A percentile compares a stretch with the other conserved stretches of the same genome.
phyloP scores from a whole-genome alignment of 2,888 invertebrate genomes.

The Orthosia gracilis region DNA sequence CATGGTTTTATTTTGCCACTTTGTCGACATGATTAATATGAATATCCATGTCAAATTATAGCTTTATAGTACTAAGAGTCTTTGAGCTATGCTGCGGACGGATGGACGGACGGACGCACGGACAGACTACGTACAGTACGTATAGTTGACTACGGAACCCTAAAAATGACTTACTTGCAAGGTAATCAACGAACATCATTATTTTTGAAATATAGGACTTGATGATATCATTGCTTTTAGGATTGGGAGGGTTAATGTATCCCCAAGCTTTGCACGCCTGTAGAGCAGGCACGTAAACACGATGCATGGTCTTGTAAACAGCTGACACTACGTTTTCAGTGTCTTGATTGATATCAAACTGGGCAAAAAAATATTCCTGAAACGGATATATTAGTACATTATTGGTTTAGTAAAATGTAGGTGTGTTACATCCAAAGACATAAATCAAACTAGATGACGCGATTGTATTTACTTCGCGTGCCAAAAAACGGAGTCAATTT shows the following conservation, averaged over 20 bases:
- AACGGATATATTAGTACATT: conserved; percentile 41
- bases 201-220: conserved; percentile 84
- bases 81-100: no score
- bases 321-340: conserved; percentile 87
- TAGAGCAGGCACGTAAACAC: conserved; percentile 82
- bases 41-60: no score
- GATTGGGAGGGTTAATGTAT: conserved; percentile 87
- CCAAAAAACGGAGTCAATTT: no score
- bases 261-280: conserved; percentile 84
- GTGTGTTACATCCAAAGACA: no score
- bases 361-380: conserved; percentile 83
- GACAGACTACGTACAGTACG: no score
- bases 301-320: conserved; percentile 79
- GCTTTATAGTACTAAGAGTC: no score
- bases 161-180: conserved; percentile 79
- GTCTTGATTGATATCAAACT: conserved; percentile 82
- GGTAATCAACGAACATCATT: conserved; percentile 85
- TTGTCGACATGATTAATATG: no score
- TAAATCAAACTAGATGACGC: no score
- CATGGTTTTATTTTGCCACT: no score
- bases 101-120: no score
- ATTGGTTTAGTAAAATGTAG: neutral
- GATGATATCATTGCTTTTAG: conserved; percentile 82
- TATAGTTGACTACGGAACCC: no score
- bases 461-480: no score